Conservation (phyloP, 2,797 vertebrate genomes). For the Chromobotia macracanthus region DNA sequence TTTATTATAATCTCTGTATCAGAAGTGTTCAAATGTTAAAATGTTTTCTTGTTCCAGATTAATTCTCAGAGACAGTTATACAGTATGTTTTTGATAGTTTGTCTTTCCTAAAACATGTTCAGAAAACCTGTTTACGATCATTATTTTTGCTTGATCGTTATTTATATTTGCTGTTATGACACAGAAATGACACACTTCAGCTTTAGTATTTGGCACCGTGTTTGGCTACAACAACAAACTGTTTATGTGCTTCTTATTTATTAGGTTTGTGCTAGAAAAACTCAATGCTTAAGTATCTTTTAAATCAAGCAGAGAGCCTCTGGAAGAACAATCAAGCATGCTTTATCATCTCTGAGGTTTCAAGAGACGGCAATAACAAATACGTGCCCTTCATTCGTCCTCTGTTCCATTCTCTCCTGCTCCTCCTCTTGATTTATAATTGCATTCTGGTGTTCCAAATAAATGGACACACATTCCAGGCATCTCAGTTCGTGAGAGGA, state of each 20-base stretch:
- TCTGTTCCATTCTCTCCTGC: conserved; percentile 13
- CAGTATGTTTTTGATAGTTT: too few species aligned
- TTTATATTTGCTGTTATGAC: not conserved
- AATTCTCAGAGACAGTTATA: too few species aligned
- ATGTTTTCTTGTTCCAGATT: too few species aligned
- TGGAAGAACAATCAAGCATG: conserved; percentile 54
- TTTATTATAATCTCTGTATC: not conserved
- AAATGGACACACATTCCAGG: conserved; percentile 54
- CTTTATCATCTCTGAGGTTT: conserved; percentile 36
- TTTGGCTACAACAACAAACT: conserved; percentile 56
- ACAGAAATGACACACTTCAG: not conserved
- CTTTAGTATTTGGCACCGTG: not conserved
- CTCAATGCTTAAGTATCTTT: conserved; percentile 51
- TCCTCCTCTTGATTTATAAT: conserved; percentile 48
- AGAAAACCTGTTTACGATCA: not conserved
- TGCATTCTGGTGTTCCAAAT: conserved; percentile 55
- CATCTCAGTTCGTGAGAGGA: conserved; percentile 40
- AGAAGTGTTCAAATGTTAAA: not conserved
- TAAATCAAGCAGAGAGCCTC: conserved; percentile 34
- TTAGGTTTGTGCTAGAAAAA: conserved; percentile 59
- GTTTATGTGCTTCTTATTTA: conserved; percentile 63
- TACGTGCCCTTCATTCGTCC: conserved; percentile 48
- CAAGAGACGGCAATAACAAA: conserved; percentile 55
- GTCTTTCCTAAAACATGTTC: too few species aligned
- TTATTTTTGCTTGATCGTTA: too few species aligned